Percentiles rank a stretch among this genome's conserved stretches.
Conservation (phyloP, 2,797 vertebrate genomes). For the Gymnodraco acuticeps region DNA sequence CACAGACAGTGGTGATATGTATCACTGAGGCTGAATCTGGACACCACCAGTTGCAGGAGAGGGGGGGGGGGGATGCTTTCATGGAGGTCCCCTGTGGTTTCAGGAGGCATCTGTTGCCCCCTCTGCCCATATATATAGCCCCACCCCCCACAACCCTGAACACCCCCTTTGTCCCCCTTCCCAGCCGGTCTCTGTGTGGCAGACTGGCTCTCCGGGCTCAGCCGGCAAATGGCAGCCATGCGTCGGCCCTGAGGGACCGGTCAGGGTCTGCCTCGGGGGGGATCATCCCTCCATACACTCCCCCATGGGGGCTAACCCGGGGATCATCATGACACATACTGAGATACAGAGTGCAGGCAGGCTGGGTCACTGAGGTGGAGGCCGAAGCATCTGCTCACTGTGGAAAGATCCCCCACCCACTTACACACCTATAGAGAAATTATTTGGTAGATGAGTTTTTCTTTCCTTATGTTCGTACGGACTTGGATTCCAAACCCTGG, state of each 20-base stretch:
- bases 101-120: slow-evolving; percentile 95
- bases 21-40: slow-evolving; percentile 53
- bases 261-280: slow-evolving; percentile 72
- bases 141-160: slow-evolving; percentile 72
- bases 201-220: slow-evolving; percentile 57
- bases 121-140: slow-evolving; percentile 87
- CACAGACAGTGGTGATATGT: slow-evolving; percentile 72
- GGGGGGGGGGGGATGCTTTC: slow-evolving; percentile 83
- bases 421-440: background rate
- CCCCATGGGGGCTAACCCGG: slow-evolving; percentile 64
- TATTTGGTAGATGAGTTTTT: slow-evolving; percentile 17
- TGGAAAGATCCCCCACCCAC: slow-evolving; percentile 21
- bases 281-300: slow-evolving; percentile 42
- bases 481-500: background rate
- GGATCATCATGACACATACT: slow-evolving; percentile 43
- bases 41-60: slow-evolving; percentile 88
- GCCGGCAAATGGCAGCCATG: slow-evolving; percentile 66
- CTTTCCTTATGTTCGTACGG: background rate
- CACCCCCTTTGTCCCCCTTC: slow-evolving; percentile 48
- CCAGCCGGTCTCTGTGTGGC: slow-evolving; percentile 63
- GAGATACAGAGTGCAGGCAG: slow-evolving; percentile 50
- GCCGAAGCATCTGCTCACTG: slow-evolving; percentile 73
- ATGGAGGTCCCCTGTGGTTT: slow-evolving; percentile 90
- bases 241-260: slow-evolving; percentile 55
- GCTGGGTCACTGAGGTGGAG: slow-evolving; percentile 66